Conservation (phyloP, 2,797 vertebrate species). For the Borostomias antarcticus region DNA sequence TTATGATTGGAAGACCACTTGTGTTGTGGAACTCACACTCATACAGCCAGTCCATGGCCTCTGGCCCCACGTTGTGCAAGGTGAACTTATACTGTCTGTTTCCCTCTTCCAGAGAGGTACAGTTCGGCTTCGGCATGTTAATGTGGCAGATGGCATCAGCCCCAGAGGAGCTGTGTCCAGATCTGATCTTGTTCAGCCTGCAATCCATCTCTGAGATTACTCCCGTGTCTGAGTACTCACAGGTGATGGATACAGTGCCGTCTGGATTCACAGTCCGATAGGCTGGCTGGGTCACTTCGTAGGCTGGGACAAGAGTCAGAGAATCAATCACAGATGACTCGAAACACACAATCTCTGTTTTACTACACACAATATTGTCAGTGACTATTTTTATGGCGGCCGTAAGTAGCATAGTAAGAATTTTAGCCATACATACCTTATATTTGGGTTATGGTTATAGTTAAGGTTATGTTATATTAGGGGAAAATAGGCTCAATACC, state of each 20-base stretch:
- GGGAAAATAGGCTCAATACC: too few relatives aligned
- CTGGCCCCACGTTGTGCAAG: conserved; percentile 2
- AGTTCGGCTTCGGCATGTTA: fast-evolving
- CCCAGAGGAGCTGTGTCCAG: not conserved
- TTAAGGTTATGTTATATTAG: too few relatives aligned
- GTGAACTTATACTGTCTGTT: conserved; percentile 22
- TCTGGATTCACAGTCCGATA: conserved; percentile 9
- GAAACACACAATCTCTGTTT: too few relatives aligned
- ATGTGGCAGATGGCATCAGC: not conserved
- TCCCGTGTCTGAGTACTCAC: not conserved
- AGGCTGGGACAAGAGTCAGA: not conserved
- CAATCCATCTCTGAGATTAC: fast-evolving
- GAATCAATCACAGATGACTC: not conserved
- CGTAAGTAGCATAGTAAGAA: too few relatives aligned
- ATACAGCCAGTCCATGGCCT: not conserved
- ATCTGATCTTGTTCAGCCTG: not conserved
- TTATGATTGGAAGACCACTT: fast-evolving
- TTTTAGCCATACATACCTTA: too few relatives aligned
- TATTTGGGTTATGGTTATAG: too few relatives aligned
- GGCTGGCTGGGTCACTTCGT: not conserved
- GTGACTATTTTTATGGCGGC: too few relatives aligned
- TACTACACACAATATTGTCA: too few relatives aligned
- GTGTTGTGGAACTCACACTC: conserved; percentile 17
- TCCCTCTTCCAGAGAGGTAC: fast-evolving
- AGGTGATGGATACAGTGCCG: conserved; percentile 27